Conservation (phyloP, 2,888 invertebrate species). For the Urechis unicinctus region DNA sequence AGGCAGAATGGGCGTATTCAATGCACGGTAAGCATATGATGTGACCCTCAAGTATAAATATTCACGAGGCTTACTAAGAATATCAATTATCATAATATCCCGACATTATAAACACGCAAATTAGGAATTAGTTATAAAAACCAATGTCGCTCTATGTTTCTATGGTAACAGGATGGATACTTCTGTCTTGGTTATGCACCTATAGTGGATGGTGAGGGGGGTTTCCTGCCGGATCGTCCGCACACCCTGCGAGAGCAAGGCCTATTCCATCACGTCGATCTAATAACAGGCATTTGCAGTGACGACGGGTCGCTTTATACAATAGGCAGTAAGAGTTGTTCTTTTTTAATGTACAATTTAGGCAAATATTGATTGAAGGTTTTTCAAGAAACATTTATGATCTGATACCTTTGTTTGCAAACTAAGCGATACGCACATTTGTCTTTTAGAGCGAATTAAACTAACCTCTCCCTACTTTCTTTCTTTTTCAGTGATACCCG, state of each 20-base stretch:
- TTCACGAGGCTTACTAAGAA: background rate
- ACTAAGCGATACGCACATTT: no score
- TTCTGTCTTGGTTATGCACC: constrained; percentile 21
- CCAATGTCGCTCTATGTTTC: background rate
- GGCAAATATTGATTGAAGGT: no score
- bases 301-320: constrained; percentile 21
- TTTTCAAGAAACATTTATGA: no score
- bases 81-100: background rate
- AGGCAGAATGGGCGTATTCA: background rate
- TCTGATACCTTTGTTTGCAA: no score
- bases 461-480: background rate
- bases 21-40: constrained; percentile 2
- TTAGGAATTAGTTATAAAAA: background rate
- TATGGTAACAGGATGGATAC: constrained; percentile 14
- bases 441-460: background rate
- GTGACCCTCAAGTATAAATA: background rate
- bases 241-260: constrained; percentile 10
- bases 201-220: constrained; percentile 15
- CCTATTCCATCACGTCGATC: constrained; percentile 5
- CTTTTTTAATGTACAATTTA: no score
- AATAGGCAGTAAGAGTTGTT: constrained; percentile 9
- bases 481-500: constrained; percentile 10
- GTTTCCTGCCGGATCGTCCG: constrained; percentile 14
- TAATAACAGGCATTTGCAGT: constrained; percentile 10
- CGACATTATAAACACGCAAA: background rate